These are phyloP conservation scores for Leptosomus discolor DNA, from an alignment of 2,113 vertebrate species.

Conservation along the genomic window DNA sequence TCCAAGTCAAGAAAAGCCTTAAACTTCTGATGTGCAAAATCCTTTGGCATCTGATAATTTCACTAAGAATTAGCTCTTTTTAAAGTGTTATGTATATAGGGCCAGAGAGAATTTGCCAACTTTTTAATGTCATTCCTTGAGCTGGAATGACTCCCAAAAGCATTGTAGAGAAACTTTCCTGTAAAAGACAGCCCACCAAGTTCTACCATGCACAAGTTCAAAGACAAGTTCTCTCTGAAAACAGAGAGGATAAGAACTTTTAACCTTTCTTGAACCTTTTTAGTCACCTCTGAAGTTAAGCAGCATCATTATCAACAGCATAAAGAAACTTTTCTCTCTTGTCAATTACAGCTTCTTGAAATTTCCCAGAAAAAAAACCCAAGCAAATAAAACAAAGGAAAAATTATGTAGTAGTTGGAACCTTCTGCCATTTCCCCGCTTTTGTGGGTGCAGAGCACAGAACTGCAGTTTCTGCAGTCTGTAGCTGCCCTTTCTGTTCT, in stretches of 20 bases:
- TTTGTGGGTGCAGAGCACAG: neutral
- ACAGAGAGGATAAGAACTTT: neutral
- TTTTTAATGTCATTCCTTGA: neutral
- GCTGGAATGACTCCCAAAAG: neutral
- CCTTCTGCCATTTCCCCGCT: neutral
- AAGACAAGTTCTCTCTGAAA: neutral
- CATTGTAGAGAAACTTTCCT: neutral
- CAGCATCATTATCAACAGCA: neutral
- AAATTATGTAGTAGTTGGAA: neutral
- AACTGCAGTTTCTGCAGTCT: neutral
- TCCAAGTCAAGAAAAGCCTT: neutral
- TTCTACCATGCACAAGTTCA: neutral
- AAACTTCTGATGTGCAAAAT: neutral
- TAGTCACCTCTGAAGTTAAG: neutral
- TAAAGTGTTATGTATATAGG: neutral
- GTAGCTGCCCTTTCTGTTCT: neutral
- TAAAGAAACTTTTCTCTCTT: neutral
- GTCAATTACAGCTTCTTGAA: neutral
- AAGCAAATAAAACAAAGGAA: neutral
- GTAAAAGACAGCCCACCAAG: neutral
- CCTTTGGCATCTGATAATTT: neutral
- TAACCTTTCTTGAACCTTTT: neutral
- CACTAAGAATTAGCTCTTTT: neutral
- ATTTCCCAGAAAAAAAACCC: neutral
- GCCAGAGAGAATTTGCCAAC: neutral